Evolutionary conservation across 2,797 vertebrate genomes (phyloP), one percentile per base, ranked within the genome.

Genomic region (Furcifer pardalis): DNA sequence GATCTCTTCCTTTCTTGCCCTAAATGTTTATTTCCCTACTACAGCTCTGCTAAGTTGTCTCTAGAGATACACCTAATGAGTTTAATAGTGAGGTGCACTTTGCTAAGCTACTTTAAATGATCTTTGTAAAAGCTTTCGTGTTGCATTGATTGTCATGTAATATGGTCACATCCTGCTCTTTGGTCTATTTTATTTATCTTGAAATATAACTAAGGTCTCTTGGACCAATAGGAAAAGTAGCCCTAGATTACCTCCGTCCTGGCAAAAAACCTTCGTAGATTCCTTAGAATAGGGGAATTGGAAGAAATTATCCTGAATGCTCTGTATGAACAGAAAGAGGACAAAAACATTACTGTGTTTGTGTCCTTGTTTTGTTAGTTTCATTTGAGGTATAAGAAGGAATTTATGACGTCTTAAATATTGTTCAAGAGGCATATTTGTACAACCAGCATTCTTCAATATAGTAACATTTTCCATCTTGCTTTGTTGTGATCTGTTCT

Each of bases 11-110:
- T 68, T 88, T 91, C 83, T 84, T 77, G 13, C 77, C 86, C n/a
- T 79, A 75, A 87, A 84, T 84, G 77, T 83, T 92, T 92, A 88
- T 91, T 93, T 91, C 40, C 46, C 37, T 85, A 88, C 81, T 46
- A 77, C 27, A 88, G 71, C 60, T 81, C 32, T 88, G 85, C 85
- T 89, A 90, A 91, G 77, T 15, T 21, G 46, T 84, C 79, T 85
- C 90, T 83, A 30, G 76, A 90, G 83, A 90, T 91, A 88, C 32
- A 85, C 0, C 1, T 85, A 89, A 86, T 65, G 35, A 81, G 42
- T 81, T 19, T 42, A 44, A 89, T 1, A 81, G 23, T 73, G 75
- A 90, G 81, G 1, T 86, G 3, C 17, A 82, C 60, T 89, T 85
- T 78, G 32, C 42, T 83, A 81, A 85, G 25, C 1, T 5, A 35